Conservation (phyloP, 2,113 vertebrate species). For the Bubalus kerabau region DNA sequence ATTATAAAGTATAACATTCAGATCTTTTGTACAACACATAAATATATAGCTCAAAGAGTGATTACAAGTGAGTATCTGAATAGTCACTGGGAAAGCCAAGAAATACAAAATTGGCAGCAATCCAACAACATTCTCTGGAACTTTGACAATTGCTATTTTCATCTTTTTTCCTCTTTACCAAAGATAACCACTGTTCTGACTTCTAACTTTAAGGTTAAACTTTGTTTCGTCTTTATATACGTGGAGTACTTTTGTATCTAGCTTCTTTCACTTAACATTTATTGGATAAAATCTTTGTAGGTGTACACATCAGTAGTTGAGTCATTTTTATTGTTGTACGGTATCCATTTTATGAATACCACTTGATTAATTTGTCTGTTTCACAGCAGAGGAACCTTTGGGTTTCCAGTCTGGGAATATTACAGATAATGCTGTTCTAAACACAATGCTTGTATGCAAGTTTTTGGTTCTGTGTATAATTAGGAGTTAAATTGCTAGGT, state of each 20-base stretch:
- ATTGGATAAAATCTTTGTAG: neutral
- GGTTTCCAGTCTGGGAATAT: neutral
- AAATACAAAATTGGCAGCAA: neutral
- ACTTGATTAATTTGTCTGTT: neutral
- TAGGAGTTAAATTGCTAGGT: neutral
- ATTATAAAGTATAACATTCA: neutral
- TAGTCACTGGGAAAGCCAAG: neutral
- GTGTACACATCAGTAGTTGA: neutral
- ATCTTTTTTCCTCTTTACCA: neutral
- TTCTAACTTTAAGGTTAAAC: neutral
- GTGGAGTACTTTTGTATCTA: neutral
- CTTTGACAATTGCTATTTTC: neutral
- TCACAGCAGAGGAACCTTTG: neutral
- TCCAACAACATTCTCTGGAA: neutral
- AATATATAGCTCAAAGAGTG: neutral
- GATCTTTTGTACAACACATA: neutral
- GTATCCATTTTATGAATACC: neutral
- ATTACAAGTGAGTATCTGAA: neutral
- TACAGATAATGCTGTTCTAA: neutral
- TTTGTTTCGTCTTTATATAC: neutral
- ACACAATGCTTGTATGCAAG: neutral
- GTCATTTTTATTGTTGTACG: neutral
- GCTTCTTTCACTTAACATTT: neutral
- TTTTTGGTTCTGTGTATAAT: neutral
- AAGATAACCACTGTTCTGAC: neutral